Evolutionary conservation across 2,888 invertebrate genomes (phyloP).

Genomic region (Andrena hattorfiana): DNA sequence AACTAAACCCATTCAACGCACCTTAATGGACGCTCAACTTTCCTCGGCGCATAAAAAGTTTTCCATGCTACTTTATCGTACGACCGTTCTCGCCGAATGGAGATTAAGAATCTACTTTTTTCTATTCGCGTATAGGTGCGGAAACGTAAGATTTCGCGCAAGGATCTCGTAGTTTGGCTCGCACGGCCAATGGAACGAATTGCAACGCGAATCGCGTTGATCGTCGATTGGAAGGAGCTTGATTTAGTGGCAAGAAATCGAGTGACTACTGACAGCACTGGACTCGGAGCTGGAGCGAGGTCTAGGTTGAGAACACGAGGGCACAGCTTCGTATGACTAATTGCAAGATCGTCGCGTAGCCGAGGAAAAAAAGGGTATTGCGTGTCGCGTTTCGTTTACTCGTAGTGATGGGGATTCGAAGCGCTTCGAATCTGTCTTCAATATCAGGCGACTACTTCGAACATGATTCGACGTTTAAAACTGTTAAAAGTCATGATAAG

Average conservation of each 20-base stretch:
- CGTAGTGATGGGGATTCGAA: too few relatives aligned
- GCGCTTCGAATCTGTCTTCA: too few relatives aligned
- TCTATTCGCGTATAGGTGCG: too few relatives aligned
- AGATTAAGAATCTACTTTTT: neutral
- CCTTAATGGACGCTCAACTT: conserved; percentile 9
- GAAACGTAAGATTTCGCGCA: too few relatives aligned
- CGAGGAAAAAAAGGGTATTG: neutral
- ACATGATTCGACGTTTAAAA: too few relatives aligned
- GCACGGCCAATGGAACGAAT: neutral
- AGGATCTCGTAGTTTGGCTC: too few relatives aligned
- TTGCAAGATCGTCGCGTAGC: neutral
- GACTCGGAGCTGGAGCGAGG: conserved; percentile 30
- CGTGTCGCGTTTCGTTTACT: neutral
- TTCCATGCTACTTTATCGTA: neutral
- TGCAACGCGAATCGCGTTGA: neutral
- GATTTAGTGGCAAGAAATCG: conserved; percentile 14
- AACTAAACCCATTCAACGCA: conserved; percentile 9
- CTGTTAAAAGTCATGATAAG: too few relatives aligned
- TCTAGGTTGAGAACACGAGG: conserved; percentile 55
- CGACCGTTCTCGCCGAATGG: neutral
- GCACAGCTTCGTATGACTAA: conserved; percentile 28
- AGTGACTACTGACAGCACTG: neutral
- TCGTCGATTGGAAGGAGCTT: neutral
- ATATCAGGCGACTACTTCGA: too few relatives aligned
- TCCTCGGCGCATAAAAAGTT: neutral